Evolutionary conservation across 1,140 invertebrate species (phyloP), one percentile per base, ranked within the genome.

Genomic region (Micrasema longulum): DNA sequence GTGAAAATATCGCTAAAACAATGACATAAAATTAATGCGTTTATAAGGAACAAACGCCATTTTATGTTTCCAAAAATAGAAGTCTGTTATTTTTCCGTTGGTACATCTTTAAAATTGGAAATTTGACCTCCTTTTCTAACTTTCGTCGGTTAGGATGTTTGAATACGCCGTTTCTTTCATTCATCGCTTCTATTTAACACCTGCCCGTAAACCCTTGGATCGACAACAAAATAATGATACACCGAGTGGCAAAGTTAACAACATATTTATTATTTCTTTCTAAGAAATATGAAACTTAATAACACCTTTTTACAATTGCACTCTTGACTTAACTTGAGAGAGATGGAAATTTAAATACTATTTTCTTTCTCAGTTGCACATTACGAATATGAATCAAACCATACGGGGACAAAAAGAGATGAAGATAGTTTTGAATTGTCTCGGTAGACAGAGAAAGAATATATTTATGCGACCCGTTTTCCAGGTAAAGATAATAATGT

Each of bases 71-170:
- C 55, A n/a, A 60, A 60, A 60, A 60, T 60, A 60, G 55, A 38
- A 18, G 12, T 26, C 18, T 9, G 26, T 38, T 14, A 64, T 23
- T 45, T 47, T 64, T 26, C 20, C 48, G 48, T 48, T 20, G 26
- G 26, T 36, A 53, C 65, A 26, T 68, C 65, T 68, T 55, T 23
- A 35, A 68, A 68, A 68, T 53, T 68, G 47, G 65, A 68, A 67
- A 69, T 69, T 41, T 69, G 67, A 57, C 52, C 53, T 69, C 67
- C 67, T 69, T 69, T 69, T 69, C 67, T 53, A 36, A 16, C 53
- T 48, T 69, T 67, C 64, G 64, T 52, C 11, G 14, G 16, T 55
- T 67, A 18, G 48, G 50, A 50, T 60, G 67, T 47, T 38, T 50
- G 64, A 66, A 45, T 35, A 45, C 45, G 31, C 48, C 31, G 52